phyloP scores from a whole-genome alignment of 2,888 invertebrate genomes.

The Rhimphoctona megacephalus region DNA sequence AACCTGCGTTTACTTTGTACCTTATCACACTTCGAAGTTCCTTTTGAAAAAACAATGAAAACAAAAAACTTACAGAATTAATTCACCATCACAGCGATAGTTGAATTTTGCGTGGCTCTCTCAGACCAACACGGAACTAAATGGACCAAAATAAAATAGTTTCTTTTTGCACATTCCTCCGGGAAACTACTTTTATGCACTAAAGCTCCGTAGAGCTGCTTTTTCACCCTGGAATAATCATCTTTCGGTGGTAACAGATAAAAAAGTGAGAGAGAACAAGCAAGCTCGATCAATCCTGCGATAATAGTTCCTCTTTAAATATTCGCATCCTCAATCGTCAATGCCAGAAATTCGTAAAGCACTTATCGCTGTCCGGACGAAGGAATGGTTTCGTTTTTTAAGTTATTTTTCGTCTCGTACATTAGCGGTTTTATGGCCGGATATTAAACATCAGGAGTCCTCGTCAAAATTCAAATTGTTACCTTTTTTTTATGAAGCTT shows the following conservation, averaged over 20 bases:
- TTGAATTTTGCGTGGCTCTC: background rate
- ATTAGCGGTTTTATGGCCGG: background rate
- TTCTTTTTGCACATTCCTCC: constrained; percentile 2
- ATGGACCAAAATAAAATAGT: background rate
- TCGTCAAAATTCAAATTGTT: background rate
- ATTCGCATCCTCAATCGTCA: background rate
- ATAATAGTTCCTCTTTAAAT: constrained; percentile 31
- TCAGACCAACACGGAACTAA: background rate
- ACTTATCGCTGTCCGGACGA: background rate
- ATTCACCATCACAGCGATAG: background rate
- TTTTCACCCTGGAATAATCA: background rate
- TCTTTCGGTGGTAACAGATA: background rate
- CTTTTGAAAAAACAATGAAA: background rate
- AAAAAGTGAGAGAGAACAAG: background rate
- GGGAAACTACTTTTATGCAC: background rate
- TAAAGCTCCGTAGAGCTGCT: constrained; percentile 4
- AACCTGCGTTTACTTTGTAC: background rate
- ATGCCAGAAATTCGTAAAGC: background rate
- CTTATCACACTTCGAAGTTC: background rate
- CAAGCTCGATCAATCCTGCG: background rate
- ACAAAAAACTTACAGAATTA: background rate
- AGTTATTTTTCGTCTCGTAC: background rate
- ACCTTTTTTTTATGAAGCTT: background rate
- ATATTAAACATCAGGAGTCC: background rate
- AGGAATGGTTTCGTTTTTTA: background rate